Evolutionary conservation across 1,140 invertebrate species (phyloP).

Genomic region (Diuraphis noxia): DNA sequence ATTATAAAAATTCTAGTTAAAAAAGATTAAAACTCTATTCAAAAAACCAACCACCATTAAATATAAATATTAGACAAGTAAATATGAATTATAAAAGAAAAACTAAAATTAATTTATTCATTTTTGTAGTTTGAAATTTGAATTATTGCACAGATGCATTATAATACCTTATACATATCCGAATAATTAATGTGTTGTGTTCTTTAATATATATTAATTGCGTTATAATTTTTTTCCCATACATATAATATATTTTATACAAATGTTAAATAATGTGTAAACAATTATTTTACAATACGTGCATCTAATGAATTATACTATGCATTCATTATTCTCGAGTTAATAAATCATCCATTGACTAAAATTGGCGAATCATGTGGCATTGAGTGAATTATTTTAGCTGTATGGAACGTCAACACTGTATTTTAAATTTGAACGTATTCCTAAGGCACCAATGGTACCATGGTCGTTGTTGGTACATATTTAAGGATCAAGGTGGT

Average conservation of each 20-base stretch:
- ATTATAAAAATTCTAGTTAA: background rate
- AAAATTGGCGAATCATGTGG: background rate
- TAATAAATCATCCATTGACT: background rate
- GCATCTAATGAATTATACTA: background rate
- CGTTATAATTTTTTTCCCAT: background rate
- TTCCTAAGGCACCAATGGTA: background rate
- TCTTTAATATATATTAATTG: background rate
- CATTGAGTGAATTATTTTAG: background rate
- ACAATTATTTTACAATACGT: background rate
- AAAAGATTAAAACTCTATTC: background rate
- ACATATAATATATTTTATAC: background rate
- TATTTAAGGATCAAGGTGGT: background rate
- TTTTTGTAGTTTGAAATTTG: background rate
- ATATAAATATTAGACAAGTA: conserved; percentile 1
- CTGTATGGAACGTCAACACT: background rate
- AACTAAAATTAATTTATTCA: background rate
- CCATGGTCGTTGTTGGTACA: background rate
- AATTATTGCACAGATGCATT: background rate
- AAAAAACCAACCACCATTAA: background rate
- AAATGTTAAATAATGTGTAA: background rate
- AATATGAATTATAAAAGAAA: background rate
- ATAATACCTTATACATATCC: background rate
- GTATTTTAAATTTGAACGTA: background rate
- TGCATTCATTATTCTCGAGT: background rate
- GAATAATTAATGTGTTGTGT: background rate